phyloP scores from a whole-genome alignment of 1,140 invertebrate species.

The Paraescarpia echinospica region DNA sequence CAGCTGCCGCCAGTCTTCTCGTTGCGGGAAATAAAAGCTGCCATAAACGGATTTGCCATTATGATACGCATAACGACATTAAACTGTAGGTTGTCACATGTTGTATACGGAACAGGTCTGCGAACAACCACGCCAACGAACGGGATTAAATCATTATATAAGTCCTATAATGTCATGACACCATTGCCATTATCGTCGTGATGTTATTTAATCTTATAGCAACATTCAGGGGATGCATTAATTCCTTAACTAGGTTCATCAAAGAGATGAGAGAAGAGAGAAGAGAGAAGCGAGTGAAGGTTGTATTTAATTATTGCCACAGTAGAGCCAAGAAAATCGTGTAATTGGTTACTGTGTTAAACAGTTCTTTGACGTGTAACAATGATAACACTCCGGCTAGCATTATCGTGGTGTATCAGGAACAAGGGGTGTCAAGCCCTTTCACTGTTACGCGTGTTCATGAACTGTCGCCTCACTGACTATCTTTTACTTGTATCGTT shows the following conservation, averaged over 20 bases:
- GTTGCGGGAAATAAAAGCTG: neutral
- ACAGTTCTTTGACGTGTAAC: too few relatives aligned
- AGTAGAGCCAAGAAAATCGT: neutral
- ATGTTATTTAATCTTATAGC: neutral
- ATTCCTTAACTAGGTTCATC: neutral
- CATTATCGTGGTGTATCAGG: too few relatives aligned
- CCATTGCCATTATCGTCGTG: neutral
- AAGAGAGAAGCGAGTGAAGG: too few relatives aligned
- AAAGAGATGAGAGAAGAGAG: neutral
- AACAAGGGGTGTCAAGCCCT: too few relatives aligned
- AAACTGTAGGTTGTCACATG: neutral
- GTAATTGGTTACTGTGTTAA: neutral
- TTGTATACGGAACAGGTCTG: neutral
- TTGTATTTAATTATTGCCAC: too few relatives aligned
- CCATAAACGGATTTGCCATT: neutral
- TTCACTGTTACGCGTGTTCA: too few relatives aligned
- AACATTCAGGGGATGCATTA: neutral
- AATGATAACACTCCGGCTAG: too few relatives aligned
- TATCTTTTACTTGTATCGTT: too few relatives aligned
- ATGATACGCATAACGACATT: neutral
- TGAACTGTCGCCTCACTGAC: too few relatives aligned
- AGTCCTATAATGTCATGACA: neutral
- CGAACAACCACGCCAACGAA: neutral
- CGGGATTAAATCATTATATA: neutral
- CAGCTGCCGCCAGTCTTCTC: neutral